Base-by-base conservation (phyloP, 35 echinoderm and acorn worm species). In the Diadema setosum region DNA sequence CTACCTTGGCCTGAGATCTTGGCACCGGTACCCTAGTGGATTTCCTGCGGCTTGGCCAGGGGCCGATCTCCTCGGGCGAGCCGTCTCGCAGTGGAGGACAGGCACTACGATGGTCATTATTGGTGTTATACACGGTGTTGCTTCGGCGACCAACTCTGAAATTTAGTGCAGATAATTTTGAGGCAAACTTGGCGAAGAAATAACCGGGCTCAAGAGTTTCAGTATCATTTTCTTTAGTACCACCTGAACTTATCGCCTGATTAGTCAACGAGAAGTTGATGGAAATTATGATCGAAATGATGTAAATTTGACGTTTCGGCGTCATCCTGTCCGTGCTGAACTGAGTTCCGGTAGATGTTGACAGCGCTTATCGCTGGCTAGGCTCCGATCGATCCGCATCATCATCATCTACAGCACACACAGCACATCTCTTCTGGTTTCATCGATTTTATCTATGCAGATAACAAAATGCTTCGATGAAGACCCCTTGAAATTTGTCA, bases 131-230 rank as follows among this genome's bases (percentile, higher is more conserved):
- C 12, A 33, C 20, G 27, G 63, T 26, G 63, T 67, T 67, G 63
- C 63, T 67, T 26, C 63, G 73, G 40, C 73, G 73, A 21, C 34
- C 9, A 12, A 78, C 73, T 78, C 73, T 39, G 34, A 42, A 78
- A 44, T 78, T 78, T 14, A 78, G 40, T 23, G 33, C 73, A n/a
- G 73, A 78, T 78, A 78, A 78, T 20, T 78, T 78, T 3, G 73
- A 78, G 30, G 73, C 73, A 78, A 78, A 78, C n/a, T 44, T 78
- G 73, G 73, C 34, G n/a, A 78, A 78, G 39, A 78, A 39, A 78
- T 42, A 78, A 41, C 73, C 73, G 21, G 73, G 73, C 37, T 78
- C 73, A 44, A 78, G 24, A 16, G 73, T 35, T 11, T 78, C 40
- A 35, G 33, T 78, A n/a, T 24, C 73, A 24, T 44, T 39, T 78